Evolutionary conservation across 2,888 invertebrate species (phyloP).

Genomic region (Terebella lapidaria): DNA sequence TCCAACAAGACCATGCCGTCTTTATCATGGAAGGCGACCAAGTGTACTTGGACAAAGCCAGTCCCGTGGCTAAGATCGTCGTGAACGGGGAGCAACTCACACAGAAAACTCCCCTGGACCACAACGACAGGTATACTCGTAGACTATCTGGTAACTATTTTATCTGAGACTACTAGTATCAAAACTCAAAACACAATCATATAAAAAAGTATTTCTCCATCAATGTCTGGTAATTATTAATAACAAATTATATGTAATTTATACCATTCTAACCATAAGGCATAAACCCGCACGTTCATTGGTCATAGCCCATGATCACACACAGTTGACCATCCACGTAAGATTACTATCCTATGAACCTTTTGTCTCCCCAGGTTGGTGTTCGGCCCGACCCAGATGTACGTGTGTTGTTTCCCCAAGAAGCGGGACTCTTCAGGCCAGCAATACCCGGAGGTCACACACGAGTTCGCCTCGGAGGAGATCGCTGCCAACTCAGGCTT

Average conservation of each 20-base stretch:
- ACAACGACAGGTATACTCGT: conserved; percentile 56
- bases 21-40: conserved; percentile 46
- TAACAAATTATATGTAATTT: too few relatives aligned
- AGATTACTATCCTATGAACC: too few relatives aligned
- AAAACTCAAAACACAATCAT: too few relatives aligned
- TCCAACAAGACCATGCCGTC: conserved; percentile 56
- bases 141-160: too few relatives aligned
- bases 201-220: too few relatives aligned
- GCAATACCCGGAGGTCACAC: conserved; percentile 52
- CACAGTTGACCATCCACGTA: too few relatives aligned
- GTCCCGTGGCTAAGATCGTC: conserved; percentile 51
- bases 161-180: too few relatives aligned
- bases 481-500: conserved; percentile 53
- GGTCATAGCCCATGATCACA: too few relatives aligned
- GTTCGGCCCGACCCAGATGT: conserved; percentile 60
- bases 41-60: conserved; percentile 49
- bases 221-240: too few relatives aligned
- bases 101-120: conserved; percentile 53
- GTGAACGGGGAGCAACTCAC: conserved; percentile 57
- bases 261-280: too few relatives aligned
- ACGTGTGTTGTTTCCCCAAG: conserved; percentile 57
- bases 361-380: conserved; percentile 53
- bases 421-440: conserved; percentile 29
- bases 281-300: too few relatives aligned
- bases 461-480: conserved; percentile 58